phyloP scores from a whole-genome alignment of 30 jellyfish, hydroid and myxozoan genomes.

The Chrysaora quinquecirrha region DNA sequence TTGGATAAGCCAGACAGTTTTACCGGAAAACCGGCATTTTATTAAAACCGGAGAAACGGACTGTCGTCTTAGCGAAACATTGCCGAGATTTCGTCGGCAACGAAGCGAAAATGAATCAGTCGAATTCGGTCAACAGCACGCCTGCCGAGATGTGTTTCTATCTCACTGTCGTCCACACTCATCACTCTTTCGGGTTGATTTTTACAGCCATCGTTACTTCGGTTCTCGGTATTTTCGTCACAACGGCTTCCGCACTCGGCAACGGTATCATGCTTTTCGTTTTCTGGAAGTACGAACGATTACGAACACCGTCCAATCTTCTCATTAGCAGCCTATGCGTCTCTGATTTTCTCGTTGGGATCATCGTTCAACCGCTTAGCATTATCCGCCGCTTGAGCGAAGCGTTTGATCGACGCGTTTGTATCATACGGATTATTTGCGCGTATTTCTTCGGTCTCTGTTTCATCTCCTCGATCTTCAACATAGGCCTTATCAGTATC shows the following conservation, averaged over 20 bases:
- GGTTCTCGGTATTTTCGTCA: neutral
- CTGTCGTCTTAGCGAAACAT: too few species aligned
- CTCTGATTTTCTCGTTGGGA: slow-evolving; percentile 43
- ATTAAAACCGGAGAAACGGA: too few species aligned
- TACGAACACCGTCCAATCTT: slow-evolving; percentile 38
- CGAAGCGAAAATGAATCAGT: too few species aligned
- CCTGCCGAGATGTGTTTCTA: neutral
- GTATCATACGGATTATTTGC: slow-evolving; percentile 21
- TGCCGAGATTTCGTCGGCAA: too few species aligned
- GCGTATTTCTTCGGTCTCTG: slow-evolving; percentile 21
- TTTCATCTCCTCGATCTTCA: slow-evolving; percentile 48
- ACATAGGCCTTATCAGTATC: slow-evolving; percentile 64
- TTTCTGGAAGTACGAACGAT: slow-evolving; percentile 29
- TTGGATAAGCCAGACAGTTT: too few species aligned
- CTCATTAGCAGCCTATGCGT: slow-evolving; percentile 74
- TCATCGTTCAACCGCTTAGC: slow-evolving; percentile 55
- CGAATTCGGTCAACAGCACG: too few species aligned
- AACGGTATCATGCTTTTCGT: slow-evolving; percentile 1
- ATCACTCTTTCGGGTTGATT: slow-evolving; percentile 1
- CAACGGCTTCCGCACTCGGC: slow-evolving; percentile 4
- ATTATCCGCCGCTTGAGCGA: slow-evolving; percentile 28
- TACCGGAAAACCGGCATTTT: too few species aligned
- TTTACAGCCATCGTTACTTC: slow-evolving; percentile 18
- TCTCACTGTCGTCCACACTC: neutral
- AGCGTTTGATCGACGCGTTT: slow-evolving; percentile 6